These are phyloP conservation scores for Varecia variegata DNA, from an alignment of 2,797 vertebrate species.

Conservation along the genomic window DNA sequence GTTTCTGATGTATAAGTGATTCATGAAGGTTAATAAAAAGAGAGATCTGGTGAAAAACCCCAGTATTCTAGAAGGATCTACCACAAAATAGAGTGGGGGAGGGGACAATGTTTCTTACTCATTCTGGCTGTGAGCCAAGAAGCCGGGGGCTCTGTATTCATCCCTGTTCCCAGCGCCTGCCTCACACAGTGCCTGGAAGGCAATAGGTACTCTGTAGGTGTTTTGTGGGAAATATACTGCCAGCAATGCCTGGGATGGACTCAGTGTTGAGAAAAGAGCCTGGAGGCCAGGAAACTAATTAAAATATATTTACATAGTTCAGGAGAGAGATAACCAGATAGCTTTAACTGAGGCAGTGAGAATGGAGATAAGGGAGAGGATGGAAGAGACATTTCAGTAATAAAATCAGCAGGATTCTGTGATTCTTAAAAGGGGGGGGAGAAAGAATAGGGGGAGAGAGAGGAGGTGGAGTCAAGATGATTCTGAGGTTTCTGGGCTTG, in stretches of 20 bases:
- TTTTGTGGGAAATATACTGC: background rate
- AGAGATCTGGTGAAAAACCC: background rate
- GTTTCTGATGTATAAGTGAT: background rate
- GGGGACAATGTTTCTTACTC: background rate
- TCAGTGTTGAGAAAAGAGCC: conserved; percentile 2
- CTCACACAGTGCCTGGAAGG: background rate
- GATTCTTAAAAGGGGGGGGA: background rate
- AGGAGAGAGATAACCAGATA: background rate
- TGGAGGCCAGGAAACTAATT: background rate
- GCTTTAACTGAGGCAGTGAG: background rate
- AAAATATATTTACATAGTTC: background rate
- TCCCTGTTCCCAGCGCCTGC: background rate
- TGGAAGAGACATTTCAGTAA: background rate
- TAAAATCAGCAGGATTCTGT: conserved; percentile 40
- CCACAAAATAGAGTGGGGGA: background rate
- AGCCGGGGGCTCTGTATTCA: background rate
- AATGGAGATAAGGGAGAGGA: conserved; percentile 28
- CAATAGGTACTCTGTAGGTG: background rate
- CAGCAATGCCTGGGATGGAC: background rate
- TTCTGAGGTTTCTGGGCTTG: conserved; percentile 37
- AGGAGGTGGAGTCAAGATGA: conserved; percentile 22
- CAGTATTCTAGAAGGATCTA: conserved; percentile 5
- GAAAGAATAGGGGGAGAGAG: background rate
- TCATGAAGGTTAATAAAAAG: background rate
- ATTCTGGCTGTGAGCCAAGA: conserved; percentile 1